Conservation (phyloP, 1,140 invertebrate species). For the Drosophila baimaii region DNA sequence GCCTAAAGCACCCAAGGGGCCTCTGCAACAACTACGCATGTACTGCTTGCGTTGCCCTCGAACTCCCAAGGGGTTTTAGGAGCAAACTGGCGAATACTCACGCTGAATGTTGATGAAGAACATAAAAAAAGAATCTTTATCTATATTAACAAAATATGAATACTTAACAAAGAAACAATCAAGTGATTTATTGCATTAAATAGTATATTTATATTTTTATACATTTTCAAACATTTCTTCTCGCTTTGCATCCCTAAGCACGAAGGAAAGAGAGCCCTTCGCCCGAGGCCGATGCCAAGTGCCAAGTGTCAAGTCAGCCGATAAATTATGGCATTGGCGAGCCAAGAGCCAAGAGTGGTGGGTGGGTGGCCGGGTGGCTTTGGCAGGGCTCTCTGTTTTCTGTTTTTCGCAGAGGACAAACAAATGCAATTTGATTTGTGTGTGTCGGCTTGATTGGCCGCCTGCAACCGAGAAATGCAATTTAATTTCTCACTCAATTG, state of each 20-base stretch:
- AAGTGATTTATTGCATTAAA: too few species aligned
- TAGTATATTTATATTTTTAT: neutral
- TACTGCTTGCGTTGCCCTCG: too few species aligned
- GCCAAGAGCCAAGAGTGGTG: conserved; percentile 12
- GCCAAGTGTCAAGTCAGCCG: conserved; percentile 47
- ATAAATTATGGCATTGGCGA: conserved; percentile 62
- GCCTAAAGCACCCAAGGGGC: too few species aligned
- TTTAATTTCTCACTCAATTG: conserved; percentile 63
- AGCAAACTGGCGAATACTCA: too few species aligned
- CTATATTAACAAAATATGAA: too few species aligned
- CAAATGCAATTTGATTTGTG: conserved; percentile 74
- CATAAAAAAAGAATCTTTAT: too few species aligned
- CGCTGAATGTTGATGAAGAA: too few species aligned
- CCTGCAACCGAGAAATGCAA: conserved; percentile 60
- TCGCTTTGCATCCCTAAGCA: conserved; percentile 9
- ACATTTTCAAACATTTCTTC: neutral
- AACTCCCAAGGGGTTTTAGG: too few species aligned
- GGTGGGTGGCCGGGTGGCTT: neutral
- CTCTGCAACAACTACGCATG: too few species aligned
- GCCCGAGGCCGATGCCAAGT: conserved; percentile 31
- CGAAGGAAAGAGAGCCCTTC: neutral
- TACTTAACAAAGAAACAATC: too few species aligned
- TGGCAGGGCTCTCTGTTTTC: neutral
- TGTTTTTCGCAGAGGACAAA: conserved; percentile 27
- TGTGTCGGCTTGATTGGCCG: conserved; percentile 48